Percentiles rank a stretch among this genome's conserved stretches.
Evolutionary conservation across 2,113 vertebrate genomes (phyloP).

Genomic region (Uria aalge): DNA sequence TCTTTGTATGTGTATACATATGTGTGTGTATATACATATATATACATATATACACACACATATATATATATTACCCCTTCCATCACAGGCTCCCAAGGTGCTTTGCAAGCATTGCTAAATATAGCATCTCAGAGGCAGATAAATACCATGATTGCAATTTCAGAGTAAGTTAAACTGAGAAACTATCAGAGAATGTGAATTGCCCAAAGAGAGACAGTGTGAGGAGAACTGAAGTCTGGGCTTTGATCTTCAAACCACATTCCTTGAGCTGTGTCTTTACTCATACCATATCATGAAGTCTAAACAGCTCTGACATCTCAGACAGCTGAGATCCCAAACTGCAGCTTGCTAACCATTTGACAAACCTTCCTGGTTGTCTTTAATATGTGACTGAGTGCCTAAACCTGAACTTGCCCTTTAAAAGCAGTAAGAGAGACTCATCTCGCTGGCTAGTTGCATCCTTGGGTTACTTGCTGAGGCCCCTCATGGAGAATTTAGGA

Average conservation of each 20-base stretch:
- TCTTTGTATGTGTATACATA: background rate
- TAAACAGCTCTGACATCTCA: background rate
- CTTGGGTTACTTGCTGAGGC: background rate
- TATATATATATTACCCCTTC: background rate
- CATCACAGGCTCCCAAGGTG: background rate
- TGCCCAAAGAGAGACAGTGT: background rate
- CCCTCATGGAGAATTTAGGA: background rate
- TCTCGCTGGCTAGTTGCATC: background rate
- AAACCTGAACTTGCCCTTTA: background rate
- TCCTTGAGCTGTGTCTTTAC: background rate
- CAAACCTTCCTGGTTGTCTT: background rate
- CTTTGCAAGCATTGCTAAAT: background rate
- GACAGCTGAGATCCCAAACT: background rate
- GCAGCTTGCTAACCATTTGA: background rate
- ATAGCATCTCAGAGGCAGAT: background rate
- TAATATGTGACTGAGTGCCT: background rate
- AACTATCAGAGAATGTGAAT: background rate
- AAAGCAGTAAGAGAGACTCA: background rate
- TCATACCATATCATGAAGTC: background rate
- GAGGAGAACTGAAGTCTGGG: background rate
- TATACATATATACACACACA: fast-evolving
- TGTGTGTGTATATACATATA: too few species aligned
- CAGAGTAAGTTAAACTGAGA: background rate
- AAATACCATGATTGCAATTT: background rate
- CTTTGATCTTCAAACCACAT: background rate